Evolutionary conservation across 2,888 invertebrate genomes (phyloP), one percentile per base, ranked within the genome.

Genomic region (Scrobipalpa costella): DNA sequence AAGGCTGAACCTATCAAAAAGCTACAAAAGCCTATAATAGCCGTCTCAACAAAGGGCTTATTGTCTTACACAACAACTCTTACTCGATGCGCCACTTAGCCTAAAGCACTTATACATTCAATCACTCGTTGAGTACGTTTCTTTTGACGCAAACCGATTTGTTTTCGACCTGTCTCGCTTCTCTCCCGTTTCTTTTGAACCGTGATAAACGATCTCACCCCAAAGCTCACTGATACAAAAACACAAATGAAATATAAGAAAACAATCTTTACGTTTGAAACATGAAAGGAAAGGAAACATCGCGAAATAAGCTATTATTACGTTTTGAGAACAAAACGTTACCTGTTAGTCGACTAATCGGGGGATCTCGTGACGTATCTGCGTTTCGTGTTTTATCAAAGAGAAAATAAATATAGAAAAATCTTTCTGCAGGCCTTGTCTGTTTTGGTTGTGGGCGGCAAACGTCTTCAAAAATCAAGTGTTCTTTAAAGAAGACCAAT

Each of bases 311-410:
- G 70, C 73, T 70, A 74, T 75, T 75, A 75, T 71, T 68, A 21
- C 68, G 64, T 69, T 67, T 63, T 64, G 67, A 67, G 71, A 77
- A 77, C 77, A 77, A 75, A 74, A 68, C 69, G 68, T 70, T 69
- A 71, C 69, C 68, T 69, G 27, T 68, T 68, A 63, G 66, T 55
- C 33, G 55, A 55, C 69, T 74, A 79, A 78, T 81, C 76, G 75
- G 73, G 66, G 73, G 71, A 78, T 79, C 75, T 73, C 79, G 79
- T 79, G 78, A 55, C 27, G 55, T 13, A 7, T 19, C 50, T 52
- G 71, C 74, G 74, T 73, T 17, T 70, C 71, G 71, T 76, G 73
- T 74, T 75, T 76, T 76, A 77, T 73, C 72, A 72, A 60, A 52
- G 21, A 21, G 21, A 19, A 17, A 49, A 7, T 52, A 21, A 21